These are phyloP conservation scores for Avahi laniger DNA, from an alignment of 2,797 vertebrate genomes.

Conservation along the genomic window DNA sequence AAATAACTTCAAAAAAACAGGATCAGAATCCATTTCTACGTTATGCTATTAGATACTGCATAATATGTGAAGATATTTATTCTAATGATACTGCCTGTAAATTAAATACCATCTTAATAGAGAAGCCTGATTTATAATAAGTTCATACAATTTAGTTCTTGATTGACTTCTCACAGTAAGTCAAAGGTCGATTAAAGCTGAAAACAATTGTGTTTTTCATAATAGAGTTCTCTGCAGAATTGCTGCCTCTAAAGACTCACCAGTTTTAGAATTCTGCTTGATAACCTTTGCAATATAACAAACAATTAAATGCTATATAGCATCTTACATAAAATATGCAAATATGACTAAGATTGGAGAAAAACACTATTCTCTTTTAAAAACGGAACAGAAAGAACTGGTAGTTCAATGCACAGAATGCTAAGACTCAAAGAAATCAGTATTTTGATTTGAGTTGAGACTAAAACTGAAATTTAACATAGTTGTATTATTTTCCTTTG, in stretches of 20 bases:
- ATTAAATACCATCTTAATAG: background rate
- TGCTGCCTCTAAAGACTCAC: background rate
- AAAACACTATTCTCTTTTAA: background rate
- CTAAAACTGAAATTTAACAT: background rate
- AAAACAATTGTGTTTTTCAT: background rate
- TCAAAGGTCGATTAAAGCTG: constrained; percentile 42
- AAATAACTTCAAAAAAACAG: background rate
- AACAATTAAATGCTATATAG: background rate
- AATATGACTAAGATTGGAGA: background rate
- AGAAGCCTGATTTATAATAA: background rate
- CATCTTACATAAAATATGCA: background rate
- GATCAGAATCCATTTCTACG: background rate
- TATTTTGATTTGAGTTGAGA: background rate
- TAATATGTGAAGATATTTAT: background rate
- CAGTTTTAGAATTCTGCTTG: background rate
- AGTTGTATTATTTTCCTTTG: background rate
- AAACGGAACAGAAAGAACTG: background rate
- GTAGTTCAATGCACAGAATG: background rate
- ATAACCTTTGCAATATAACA: background rate
- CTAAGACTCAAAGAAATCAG: background rate
- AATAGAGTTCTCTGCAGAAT: background rate
- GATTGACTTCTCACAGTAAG: background rate
- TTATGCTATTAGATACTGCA: background rate
- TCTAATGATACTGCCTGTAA: background rate
- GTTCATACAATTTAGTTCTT: background rate